Percentiles rank a stretch among this genome's conserved stretches.
Evolutionary conservation across 2,113 vertebrate genomes (phyloP).

Genomic region (Pholis gunnellus): DNA sequence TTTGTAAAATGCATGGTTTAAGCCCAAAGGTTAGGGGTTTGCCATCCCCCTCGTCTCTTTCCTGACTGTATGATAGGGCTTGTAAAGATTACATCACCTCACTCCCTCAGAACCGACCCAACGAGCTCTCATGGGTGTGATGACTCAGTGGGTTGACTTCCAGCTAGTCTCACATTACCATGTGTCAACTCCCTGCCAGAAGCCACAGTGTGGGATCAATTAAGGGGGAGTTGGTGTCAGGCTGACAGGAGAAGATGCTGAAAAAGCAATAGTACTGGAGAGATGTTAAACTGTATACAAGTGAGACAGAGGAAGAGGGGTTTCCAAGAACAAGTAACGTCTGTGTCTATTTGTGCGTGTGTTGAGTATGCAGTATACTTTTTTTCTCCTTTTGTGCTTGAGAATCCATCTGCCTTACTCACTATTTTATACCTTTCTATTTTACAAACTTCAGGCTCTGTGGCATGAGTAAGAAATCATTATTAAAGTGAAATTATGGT

Average conservation of each 20-base stretch:
- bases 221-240: conserved; percentile 72
- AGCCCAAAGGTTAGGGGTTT: conserved; percentile 5
- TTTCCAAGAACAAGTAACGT: neutral
- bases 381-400: neutral
- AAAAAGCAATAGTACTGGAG: conserved; percentile 15
- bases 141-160: conserved; percentile 73
- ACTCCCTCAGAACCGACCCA: conserved; percentile 41
- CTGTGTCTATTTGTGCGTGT: neutral
- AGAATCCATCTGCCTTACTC: neutral
- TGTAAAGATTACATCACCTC: conserved; percentile 58
- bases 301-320: neutral
- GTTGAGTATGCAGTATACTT: no score
- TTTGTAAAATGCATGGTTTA: neutral
- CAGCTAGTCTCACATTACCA: conserved; percentile 75
- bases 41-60: neutral
- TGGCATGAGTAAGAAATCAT: neutral
- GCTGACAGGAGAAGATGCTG: conserved; percentile 16
- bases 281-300: conserved; percentile 19
- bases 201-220: conserved; percentile 71
- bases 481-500: neutral
- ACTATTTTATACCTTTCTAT: neutral
- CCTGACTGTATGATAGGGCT: conserved; percentile 36
- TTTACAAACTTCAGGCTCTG: neutral
- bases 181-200: conserved; percentile 72
- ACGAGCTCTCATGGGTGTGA: conserved; percentile 45